Evolutionary conservation across 2,888 invertebrate genomes (phyloP), one percentile per base, ranked within the genome.

Genomic region (Oscheius sp.): DNA sequence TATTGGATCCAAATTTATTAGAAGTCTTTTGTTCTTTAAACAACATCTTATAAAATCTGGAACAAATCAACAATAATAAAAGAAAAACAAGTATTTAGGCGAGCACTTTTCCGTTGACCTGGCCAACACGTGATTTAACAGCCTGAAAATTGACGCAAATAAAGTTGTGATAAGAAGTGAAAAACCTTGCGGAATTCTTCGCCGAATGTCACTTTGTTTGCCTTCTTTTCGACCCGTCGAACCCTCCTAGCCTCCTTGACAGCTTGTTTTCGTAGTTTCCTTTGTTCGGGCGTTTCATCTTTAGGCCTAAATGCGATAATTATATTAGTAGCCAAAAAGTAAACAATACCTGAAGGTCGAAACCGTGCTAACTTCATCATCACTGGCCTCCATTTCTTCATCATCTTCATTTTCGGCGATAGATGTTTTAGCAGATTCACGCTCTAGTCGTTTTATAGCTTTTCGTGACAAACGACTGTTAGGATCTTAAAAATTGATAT

Each of bases 221-320:
- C 69, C 67, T 85, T 84, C 77, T 83, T 84, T 70, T 84, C 84
- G 17, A 68, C 68, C n/a, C 85, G 73, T 31, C 85, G 76, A 27
- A 64, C 69, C 45, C 74, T 90, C 81, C 92, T 90, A 83, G 92
- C 93, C 78, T 92, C 92, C 86, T 91, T 93, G 90, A 95, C 89
- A 3, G 91, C 89, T 45, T 91, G 90, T 87, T 95, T 95, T 2
- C 95, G 89, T 82, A 91, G 91, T 84, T 92, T 92, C 87, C 92
- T 92, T 81, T 92, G 92, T 72, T 93, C 92, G 0, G 91, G 89
- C 0, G 92, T 92, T 88, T 95, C 95, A 81, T 92, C 91, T 78
- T 92, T 91, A 0, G 93, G 92, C 34, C 86, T 74, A 52, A 70
- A 76, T 52, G 8, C n/a, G n/a, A n/a, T 10, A 31, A 25, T 53